Conservation (phyloP, 92 coral and sea anemone genomes). For the Bergia puertoricense region DNA sequence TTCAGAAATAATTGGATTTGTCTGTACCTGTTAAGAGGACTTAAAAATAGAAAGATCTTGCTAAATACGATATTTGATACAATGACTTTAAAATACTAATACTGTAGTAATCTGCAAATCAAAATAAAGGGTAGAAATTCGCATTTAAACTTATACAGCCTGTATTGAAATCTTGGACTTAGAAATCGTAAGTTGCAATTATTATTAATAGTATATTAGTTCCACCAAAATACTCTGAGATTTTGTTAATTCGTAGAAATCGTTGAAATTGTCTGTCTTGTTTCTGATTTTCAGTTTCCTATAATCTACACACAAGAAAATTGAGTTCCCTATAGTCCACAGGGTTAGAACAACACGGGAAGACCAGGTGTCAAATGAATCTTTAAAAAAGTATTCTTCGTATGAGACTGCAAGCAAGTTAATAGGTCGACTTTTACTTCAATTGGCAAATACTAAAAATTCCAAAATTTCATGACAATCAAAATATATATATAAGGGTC, state of each 20-base stretch:
- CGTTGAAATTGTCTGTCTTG: background rate
- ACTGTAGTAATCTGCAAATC: background rate
- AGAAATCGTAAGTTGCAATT: background rate
- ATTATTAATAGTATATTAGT: no score
- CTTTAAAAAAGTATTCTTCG: no score
- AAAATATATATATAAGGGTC: no score
- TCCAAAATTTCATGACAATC: background rate
- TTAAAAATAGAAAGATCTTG: background rate
- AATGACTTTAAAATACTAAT: background rate
- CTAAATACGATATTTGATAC: background rate
- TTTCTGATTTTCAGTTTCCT: background rate
- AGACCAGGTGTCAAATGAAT: background rate
- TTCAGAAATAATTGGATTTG: no score
- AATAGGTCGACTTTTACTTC: no score
- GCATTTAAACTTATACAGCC: background rate
- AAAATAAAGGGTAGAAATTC: background rate
- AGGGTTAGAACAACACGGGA: background rate
- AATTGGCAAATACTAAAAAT: no score
- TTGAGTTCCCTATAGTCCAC: background rate
- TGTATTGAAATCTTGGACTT: background rate
- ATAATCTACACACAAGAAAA: background rate
- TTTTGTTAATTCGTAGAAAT: background rate
- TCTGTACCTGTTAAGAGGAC: background rate
- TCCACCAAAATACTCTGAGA: background rate
- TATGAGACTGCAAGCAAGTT: no score